These are phyloP conservation scores for Meloidogyne exigua DNA, from an alignment of 1,140 invertebrate species.

Conservation along the genomic window DNA sequence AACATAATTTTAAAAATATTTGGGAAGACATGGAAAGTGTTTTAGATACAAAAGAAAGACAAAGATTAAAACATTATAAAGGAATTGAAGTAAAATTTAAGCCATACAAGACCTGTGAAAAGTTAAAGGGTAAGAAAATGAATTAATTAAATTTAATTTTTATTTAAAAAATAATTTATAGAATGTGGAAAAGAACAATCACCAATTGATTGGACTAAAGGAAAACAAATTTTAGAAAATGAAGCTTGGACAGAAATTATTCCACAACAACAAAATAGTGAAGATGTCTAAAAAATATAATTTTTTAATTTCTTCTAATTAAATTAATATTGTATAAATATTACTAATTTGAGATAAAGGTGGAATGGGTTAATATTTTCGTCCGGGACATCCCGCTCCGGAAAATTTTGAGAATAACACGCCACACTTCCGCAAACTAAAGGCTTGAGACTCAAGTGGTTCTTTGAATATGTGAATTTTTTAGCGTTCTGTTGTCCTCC, in stretches of 20 bases:
- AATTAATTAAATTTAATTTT: not conserved
- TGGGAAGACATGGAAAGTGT: not conserved
- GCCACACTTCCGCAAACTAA: too few species aligned
- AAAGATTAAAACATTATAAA: constrained; percentile 1
- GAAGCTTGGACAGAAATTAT: not conserved
- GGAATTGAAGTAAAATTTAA: not conserved
- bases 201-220: not conserved
- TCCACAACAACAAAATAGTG: not conserved
- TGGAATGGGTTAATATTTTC: too few species aligned
- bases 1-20: not conserved
- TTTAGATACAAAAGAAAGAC: not conserved
- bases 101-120: not conserved
- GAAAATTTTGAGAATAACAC: too few species aligned
- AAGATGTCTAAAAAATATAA: not conserved
- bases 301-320: too few species aligned
- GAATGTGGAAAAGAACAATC: constrained; percentile 1
- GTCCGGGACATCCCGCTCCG: too few species aligned
- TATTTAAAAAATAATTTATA: not conserved
- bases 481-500: too few species aligned
- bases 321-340: too few species aligned
- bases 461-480: too few species aligned
- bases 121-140: not conserved
- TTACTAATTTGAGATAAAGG: too few species aligned
- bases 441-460: too few species aligned
- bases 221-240: not conserved